Base-by-base conservation (phyloP, 30 jellyfish, hydroid and myxozoan species). In the Aurelia aurita region DNA sequence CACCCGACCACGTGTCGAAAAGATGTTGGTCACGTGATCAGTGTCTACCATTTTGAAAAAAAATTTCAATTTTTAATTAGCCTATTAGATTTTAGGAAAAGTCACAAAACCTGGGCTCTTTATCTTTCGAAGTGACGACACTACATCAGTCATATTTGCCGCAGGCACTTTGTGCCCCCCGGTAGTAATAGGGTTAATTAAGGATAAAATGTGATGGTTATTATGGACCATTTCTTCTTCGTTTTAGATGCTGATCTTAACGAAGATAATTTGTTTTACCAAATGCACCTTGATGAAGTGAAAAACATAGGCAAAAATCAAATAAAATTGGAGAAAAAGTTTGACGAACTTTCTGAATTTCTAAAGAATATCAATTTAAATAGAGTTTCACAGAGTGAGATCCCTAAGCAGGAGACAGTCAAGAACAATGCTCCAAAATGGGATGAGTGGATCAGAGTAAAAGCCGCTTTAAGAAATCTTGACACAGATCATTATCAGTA, bases 381-480 rank as follows among this genome's bases (percentile, higher is more conserved):
- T 7, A 63, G 22, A 6, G 18, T 71, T 20, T 39, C 57, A 19
- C 89, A 78, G 22, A 55, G 43, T 18, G 80, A 78, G 49, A 78
- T 78, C 20, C 70, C 89, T 3, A 29, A 5, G 29, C 67, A 78
- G 61, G 65, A 69, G 27, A 79, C 89, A 23, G 58, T 21, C 22
- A 26, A 61, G 44, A 27, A 28, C 35, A 59, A 78, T 62, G 70
- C 71, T 20, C 80, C 65, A 19, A 25, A 62, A 2, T 78, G 89
- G 89, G 89, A 78, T 78, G 89, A 78, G 46, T 78, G 89, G 89
- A 20, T 78, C 65, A 78, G 64, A 34, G 79, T 78, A 0, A 60
- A 78, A 43, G 55, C 39, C 0, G 46, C 47, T 1, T 34, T 78
- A 79, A 60, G 62, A 28, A 62, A 78, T 25, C 35, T 78, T 78